Conservation (phyloP, 2,113 vertebrate genomes). For the Bubo scandiacus region DNA sequence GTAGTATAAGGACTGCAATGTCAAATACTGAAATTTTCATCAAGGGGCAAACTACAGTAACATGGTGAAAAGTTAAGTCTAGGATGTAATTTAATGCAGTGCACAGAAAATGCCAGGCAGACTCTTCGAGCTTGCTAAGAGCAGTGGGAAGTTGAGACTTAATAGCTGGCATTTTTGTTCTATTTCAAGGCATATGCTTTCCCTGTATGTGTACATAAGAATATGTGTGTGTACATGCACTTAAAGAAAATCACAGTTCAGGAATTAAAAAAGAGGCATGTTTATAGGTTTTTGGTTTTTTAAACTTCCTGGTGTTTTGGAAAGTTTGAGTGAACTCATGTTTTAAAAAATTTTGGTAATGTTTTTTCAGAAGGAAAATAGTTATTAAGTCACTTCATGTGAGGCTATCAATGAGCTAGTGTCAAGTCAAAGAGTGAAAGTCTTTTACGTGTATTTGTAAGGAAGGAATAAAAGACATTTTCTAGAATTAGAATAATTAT, state of each 20-base stretch:
- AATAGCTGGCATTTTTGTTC: not conserved
- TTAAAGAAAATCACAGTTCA: not conserved
- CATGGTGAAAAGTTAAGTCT: not conserved
- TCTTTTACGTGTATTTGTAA: not conserved
- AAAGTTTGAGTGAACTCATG: not conserved
- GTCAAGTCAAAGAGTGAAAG: not conserved
- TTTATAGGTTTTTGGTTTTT: not conserved
- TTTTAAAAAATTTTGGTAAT: not conserved
- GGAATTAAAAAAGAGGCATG: not conserved
- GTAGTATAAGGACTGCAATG: not conserved
- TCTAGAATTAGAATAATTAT: not conserved
- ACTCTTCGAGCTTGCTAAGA: not conserved
- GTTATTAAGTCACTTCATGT: not conserved
- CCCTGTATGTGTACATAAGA: not conserved
- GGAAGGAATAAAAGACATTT: not conserved
- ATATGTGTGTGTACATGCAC: not conserved
- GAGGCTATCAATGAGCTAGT: not conserved
- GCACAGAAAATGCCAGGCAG: not conserved
- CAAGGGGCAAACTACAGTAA: not conserved
- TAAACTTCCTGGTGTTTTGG: not conserved
- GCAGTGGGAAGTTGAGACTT: not conserved
- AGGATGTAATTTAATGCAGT: not conserved
- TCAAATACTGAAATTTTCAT: not conserved
- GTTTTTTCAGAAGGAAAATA: not conserved
- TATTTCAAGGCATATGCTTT: not conserved